These are phyloP conservation scores for Cepaea hortensis DNA, from an alignment of 2,888 invertebrate species.

Conservation along the genomic window DNA sequence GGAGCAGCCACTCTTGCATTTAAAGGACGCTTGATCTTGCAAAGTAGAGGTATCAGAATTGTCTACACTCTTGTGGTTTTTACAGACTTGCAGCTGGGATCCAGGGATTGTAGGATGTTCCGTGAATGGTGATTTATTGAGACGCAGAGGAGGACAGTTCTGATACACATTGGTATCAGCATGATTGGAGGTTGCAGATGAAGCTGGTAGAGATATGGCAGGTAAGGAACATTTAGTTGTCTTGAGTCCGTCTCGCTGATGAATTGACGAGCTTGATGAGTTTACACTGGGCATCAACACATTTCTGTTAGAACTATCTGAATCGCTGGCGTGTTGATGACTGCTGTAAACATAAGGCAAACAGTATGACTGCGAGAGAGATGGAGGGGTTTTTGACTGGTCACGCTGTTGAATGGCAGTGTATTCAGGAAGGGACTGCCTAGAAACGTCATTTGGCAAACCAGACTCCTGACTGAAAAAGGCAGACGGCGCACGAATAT, in stretches of 20 bases:
- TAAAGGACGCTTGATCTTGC: neutral
- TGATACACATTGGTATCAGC: too few species aligned
- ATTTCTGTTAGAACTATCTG: neutral
- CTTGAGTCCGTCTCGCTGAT: too few species aligned
- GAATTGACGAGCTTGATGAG: too few species aligned
- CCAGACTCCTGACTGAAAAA: neutral
- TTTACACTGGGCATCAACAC: too few species aligned
- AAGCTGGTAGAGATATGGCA: too few species aligned
- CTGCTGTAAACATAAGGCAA: neutral
- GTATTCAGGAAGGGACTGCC: neutral
- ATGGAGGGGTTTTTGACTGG: neutral
- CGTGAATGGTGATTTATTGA: constrained; percentile 43
- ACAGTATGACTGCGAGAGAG: neutral
- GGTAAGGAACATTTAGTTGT: too few species aligned
- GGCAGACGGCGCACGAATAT: neutral
- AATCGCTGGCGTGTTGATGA: neutral
- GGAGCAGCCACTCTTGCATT: neutral
- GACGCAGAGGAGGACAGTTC: neutral
- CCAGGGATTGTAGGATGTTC: constrained; percentile 42
- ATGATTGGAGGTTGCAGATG: too few species aligned
- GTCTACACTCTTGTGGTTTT: neutral
- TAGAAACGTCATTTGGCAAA: neutral
- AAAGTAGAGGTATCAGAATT: neutral
- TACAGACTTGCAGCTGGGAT: constrained; percentile 43
- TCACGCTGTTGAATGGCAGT: neutral